phyloP scores from a whole-genome alignment of 2,888 invertebrate species.

The Axea sp. region DNA sequence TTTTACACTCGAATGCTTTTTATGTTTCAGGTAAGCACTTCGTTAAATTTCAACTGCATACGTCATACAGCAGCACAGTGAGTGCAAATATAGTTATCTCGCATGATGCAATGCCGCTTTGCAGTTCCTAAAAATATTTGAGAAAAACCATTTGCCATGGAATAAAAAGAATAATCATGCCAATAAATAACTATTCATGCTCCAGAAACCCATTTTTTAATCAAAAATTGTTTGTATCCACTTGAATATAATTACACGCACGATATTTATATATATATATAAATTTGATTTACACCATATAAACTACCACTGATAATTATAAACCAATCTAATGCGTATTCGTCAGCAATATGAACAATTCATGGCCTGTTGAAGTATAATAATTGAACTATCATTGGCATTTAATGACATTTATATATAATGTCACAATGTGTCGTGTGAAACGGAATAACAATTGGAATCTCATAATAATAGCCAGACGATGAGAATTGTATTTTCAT shows the following conservation, averaged over 20 bases:
- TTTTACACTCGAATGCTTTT: constrained; percentile 11
- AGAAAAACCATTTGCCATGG: neutral
- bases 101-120: neutral
- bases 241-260: neutral
- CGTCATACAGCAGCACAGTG: neutral
- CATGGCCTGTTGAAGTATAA: neutral
- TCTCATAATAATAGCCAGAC: constrained; percentile 9
- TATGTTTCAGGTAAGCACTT: constrained; percentile 9
- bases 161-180: neutral
- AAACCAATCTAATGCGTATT: neutral
- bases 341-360: constrained; percentile 14
- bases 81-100: constrained; percentile 2
- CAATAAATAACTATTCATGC: neutral
- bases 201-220: neutral
- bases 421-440: constrained; percentile 13
- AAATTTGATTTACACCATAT: too few species aligned
- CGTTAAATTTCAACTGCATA: constrained; percentile 3
- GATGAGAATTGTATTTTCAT: constrained; percentile 28
- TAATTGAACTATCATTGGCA: constrained; percentile 20
- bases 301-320: constrained; percentile 14
- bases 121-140: neutral
- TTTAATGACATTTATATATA: constrained; percentile 22
- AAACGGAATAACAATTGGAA: constrained; percentile 20
- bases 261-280: neutral
- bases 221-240: neutral